Percentiles rank a stretch among this genome's conserved stretches.
Conservation (phyloP, 2,888 invertebrate species). For the Baccha elongata region DNA sequence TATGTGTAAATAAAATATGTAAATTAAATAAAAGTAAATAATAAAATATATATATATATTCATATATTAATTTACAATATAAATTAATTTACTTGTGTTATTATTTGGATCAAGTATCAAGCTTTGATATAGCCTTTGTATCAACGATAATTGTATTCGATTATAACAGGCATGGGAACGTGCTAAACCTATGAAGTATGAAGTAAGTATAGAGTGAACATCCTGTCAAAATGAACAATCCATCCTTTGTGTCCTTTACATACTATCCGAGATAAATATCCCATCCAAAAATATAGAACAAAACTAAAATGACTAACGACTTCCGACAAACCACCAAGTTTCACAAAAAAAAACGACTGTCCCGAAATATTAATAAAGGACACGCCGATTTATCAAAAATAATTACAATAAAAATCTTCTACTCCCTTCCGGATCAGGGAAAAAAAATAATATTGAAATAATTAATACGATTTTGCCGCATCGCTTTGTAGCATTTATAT, state of each 20-base stretch:
- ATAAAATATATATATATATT: constrained; percentile 69
- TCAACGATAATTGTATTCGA: too few relatives aligned
- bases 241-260: too few relatives aligned
- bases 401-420: constrained; percentile 28
- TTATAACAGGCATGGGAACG: too few relatives aligned
- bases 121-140: too few relatives aligned
- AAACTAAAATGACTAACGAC: constrained; percentile 48
- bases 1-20: constrained; percentile 72
- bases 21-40: constrained; percentile 66
- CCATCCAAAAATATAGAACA: constrained; percentile 21
- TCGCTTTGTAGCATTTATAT: constrained; percentile 36
- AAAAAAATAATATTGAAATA: constrained; percentile 31
- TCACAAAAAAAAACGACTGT: constrained; percentile 11
- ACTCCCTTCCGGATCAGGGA: neutral
- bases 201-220: too few relatives aligned
- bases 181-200: too few relatives aligned
- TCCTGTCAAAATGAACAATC: too few relatives aligned
- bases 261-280: too few relatives aligned
- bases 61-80: constrained; percentile 72
- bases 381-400: constrained; percentile 56
- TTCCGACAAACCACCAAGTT: constrained; percentile 47
- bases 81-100: constrained; percentile 20
- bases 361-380: constrained; percentile 28
- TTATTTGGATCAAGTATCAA: neutral
- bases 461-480: constrained; percentile 48